Conservation (phyloP, 2,797 vertebrate species). For the Loriculus beryllinus region DNA sequence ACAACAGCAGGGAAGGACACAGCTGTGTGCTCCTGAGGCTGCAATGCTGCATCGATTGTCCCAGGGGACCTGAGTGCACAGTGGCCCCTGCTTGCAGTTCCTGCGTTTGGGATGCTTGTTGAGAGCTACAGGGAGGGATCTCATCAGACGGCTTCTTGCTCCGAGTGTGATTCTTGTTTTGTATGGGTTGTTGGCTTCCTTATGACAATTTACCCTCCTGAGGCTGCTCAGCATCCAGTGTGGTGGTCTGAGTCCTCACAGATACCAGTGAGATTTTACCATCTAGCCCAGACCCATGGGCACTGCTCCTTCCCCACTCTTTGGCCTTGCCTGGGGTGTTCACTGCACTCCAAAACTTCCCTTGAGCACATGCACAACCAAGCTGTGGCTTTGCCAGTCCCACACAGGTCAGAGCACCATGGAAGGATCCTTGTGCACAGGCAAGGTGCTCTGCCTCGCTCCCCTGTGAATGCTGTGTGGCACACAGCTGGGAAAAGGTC, state of each 20-base stretch:
- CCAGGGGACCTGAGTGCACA: background rate
- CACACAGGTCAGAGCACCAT: background rate
- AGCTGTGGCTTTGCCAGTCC: background rate
- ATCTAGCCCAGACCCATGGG: background rate
- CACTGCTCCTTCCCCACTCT: background rate
- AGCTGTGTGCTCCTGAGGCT: background rate
- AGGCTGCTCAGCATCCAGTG: background rate
- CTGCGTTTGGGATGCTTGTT: background rate
- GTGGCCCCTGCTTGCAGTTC: background rate
- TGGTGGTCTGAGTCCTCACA: background rate
- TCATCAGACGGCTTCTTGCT: background rate
- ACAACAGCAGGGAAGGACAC: background rate
- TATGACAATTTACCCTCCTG: background rate
- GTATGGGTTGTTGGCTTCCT: background rate
- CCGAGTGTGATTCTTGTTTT: rapidly evolving
- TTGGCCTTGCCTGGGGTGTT: background rate
- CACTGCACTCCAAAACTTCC: background rate
- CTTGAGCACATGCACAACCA: background rate
- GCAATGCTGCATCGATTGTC: background rate
- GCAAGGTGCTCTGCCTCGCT: background rate
- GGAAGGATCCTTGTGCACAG: background rate
- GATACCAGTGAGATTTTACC: background rate
- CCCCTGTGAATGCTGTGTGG: background rate
- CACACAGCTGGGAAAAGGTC: background rate
- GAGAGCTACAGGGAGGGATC: background rate